Conservation (phyloP, 1,140 invertebrate species). For the Panulirus ornatus region DNA sequence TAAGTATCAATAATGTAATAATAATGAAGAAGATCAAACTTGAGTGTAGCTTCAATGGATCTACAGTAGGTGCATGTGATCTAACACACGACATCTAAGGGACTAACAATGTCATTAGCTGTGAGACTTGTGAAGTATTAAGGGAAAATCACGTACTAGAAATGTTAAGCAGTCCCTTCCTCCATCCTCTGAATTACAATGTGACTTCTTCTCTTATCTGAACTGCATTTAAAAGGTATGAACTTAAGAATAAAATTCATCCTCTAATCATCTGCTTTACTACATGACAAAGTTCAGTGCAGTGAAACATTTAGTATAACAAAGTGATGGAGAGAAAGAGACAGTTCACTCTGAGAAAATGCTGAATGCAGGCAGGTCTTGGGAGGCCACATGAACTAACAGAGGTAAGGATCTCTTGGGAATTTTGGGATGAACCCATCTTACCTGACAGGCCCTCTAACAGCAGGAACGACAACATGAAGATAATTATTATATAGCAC, state of each 20-base stretch:
- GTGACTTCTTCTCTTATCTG: neutral
- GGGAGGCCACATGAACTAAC: slow-evolving; percentile 39
- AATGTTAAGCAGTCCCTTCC: neutral
- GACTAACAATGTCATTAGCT: slow-evolving; percentile 14
- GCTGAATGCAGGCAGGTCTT: slow-evolving; percentile 45
- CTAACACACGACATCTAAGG: slow-evolving; percentile 53
- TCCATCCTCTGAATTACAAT: neutral
- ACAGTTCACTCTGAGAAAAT: neutral
- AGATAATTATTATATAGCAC: slow-evolving; percentile 40
- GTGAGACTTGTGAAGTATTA: neutral
- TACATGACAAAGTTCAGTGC: neutral
- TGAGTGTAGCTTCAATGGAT: neutral
- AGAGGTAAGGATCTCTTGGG: slow-evolving; percentile 27
- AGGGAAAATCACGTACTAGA: slow-evolving; percentile 7
- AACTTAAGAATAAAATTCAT: neutral
- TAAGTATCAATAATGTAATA: slow-evolving; percentile 8
- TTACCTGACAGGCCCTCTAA: slow-evolving; percentile 71
- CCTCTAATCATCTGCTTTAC: neutral
- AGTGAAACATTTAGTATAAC: neutral
- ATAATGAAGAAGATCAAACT: neutral
- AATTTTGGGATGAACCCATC: slow-evolving; percentile 26
- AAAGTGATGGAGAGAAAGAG: neutral
- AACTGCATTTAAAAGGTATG: neutral
- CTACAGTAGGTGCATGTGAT: slow-evolving; percentile 13
- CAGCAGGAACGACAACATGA: slow-evolving; percentile 49